phyloP scores from a whole-genome alignment of 2,113 vertebrate genomes.

The Cyprinodon variegatus region DNA sequence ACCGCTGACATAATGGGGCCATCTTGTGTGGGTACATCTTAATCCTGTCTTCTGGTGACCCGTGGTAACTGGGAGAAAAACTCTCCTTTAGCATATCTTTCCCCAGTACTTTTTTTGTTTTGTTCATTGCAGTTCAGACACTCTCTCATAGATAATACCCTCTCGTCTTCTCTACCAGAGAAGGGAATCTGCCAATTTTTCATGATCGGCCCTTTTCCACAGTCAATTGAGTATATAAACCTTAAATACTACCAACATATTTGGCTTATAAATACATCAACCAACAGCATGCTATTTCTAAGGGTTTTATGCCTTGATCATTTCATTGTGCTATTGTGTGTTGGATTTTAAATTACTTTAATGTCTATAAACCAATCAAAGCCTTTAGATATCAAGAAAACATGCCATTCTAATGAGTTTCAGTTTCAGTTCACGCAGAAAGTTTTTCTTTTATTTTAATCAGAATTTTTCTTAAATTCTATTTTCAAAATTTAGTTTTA shows the following conservation, averaged over 20 bases:
- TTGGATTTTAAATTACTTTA: neutral
- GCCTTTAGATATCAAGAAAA: too few species aligned
- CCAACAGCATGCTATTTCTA: neutral
- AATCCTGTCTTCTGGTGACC: constrained; percentile 48
- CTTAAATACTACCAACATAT: neutral
- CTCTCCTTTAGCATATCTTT: constrained; percentile 10
- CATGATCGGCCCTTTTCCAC: too few species aligned
- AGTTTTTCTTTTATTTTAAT: neutral
- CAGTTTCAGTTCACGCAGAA: neutral
- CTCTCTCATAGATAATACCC: neutral
- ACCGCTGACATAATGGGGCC: constrained; percentile 72
- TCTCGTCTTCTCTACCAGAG: too few species aligned
- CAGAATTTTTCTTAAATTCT: too few species aligned
- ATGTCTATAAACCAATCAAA: too few species aligned
- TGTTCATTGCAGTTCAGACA: neutral
- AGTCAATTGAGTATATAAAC: neutral
- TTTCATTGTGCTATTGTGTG: neutral
- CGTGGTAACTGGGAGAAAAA: constrained; percentile 39
- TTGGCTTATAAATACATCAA: neutral
- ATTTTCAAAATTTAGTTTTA: too few species aligned
- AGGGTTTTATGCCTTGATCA: neutral
- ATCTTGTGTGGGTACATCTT: constrained; percentile 51
- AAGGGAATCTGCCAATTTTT: too few species aligned
- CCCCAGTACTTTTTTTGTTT: neutral
- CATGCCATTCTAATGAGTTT: too few species aligned